Percentiles rank a stretch among this genome's conserved stretches.
These are phyloP conservation scores for Cheilosia impressa DNA, from an alignment of 2,888 invertebrate genomes.

Conservation along the genomic window DNA sequence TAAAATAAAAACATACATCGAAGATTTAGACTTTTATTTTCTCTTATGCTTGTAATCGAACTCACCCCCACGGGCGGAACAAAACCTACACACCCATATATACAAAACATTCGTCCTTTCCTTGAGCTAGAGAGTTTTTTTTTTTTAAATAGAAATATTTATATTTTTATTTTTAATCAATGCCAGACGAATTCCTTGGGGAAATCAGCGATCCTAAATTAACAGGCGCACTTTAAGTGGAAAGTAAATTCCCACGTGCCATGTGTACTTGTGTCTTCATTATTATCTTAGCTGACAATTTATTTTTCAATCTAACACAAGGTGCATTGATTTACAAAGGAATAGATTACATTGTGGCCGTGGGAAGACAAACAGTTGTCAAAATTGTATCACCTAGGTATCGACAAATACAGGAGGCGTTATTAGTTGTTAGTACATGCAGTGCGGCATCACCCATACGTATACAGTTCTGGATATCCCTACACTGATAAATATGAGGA, in stretches of 20 bases:
- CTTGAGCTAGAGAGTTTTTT: not conserved
- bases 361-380: not conserved
- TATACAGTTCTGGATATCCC: no score
- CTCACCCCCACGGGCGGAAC: not conserved
- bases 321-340: conserved; percentile 4
- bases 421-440: no score
- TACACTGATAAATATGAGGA: no score
- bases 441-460: no score
- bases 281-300: conserved; percentile 22
- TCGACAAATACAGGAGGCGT: no score
- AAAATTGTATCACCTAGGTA: no score
- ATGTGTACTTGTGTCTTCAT: conserved; percentile 1
- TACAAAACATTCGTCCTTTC: not conserved
- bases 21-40: conserved; percentile 35
- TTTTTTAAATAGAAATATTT: conserved; percentile 6
- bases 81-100: not conserved
- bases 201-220: conserved; percentile 32
- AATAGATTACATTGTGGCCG: not conserved
- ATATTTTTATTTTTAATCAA: not conserved
- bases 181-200: conserved; percentile 15
- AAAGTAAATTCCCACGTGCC: conserved; percentile 30
- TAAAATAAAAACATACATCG: conserved; percentile 18
- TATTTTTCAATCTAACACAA: conserved; percentile 4
- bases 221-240: conserved; percentile 32
- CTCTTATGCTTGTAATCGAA: not conserved